Evolutionary conservation across 2,797 vertebrate species (phyloP), one percentile per base, ranked within the genome.

Genomic region (Miopithecus talapoin): DNA sequence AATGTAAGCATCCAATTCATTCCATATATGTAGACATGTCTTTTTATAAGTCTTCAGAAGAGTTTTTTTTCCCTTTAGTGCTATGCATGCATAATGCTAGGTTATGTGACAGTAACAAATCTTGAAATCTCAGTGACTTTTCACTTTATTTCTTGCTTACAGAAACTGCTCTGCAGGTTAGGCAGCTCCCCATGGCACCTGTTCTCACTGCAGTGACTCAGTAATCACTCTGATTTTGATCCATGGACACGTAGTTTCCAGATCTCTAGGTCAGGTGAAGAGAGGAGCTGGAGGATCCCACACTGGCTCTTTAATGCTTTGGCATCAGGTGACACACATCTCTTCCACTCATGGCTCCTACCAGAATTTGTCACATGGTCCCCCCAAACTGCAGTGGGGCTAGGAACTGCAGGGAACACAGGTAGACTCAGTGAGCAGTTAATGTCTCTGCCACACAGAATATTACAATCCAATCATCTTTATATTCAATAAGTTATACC

Each of bases 41-140:
- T 81, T 96, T 79, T 59, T 55, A 59, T 61, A 75, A 72, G n/a
- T 36, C 92, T 79, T 94, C 48, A 74, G 92, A 59, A 94, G 48
- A 39, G 76, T 95, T 89, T 75, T 17, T 70, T 26, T 85, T 85
- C 19, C 36, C 17, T 64, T 91, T 76, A 76, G 74, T 30, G 36
- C 5, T 72, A 4, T 85, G 8, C 28, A n/a, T 50, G 57, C 24
- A 16, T 39, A 74, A n/a, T 83, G 33, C 50, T 59, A 57, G 68
- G 48, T 75, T 70, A 75, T 64, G 50, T 55, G 86, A 11, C 53
- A 48, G 41, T 17, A 14, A 41, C 11, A 57, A 33, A 22, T 43
- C 16, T 57, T 72, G 59, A 61, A 68, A n/a, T 55, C 13, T 57
- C 89, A 78, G 14, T 64, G n/a, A 41, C 46, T 91, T 91, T n/a